Evolutionary conservation across 2,888 invertebrate genomes (phyloP).

Genomic region (Steinernema carpocapsae): DNA sequence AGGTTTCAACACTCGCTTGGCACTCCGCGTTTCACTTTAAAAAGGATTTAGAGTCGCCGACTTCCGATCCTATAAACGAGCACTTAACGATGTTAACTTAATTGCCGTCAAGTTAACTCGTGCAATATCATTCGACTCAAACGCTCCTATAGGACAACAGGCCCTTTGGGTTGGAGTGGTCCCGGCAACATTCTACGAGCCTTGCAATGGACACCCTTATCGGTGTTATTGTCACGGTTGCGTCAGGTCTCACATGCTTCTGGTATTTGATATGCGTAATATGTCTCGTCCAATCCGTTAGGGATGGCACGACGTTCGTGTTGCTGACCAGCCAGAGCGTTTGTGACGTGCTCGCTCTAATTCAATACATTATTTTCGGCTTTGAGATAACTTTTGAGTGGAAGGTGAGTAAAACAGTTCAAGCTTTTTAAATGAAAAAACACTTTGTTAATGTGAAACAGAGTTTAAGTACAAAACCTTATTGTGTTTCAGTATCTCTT

Average conservation of each 20-base stretch:
- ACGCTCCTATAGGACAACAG: not conserved
- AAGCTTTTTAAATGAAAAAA: too few species aligned
- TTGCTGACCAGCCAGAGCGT: conserved; percentile 15
- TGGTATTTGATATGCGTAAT: conserved; percentile 3
- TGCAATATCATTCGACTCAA: not conserved
- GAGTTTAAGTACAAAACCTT: too few species aligned
- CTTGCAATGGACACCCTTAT: conserved; percentile 7
- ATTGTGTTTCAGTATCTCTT: too few species aligned
- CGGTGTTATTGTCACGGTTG: not conserved
- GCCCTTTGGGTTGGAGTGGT: not conserved
- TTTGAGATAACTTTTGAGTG: not conserved
- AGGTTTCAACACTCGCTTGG: too few species aligned
- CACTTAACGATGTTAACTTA: not conserved
- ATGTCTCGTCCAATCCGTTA: conserved; percentile 1
- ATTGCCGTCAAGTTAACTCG: not conserved
- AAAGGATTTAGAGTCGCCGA: too few species aligned
- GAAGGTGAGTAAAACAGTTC: too few species aligned
- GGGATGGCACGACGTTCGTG: not conserved
- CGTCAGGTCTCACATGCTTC: not conserved
- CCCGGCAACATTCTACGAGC: not conserved
- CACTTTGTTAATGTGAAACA: too few species aligned
- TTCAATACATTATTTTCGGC: conserved; percentile 13
- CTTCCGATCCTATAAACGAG: too few species aligned
- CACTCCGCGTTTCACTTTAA: too few species aligned
- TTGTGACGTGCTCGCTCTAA: not conserved